Base-by-base conservation (phyloP, 2,888 invertebrate genomes). In the Mesochorus sp. region DNA sequence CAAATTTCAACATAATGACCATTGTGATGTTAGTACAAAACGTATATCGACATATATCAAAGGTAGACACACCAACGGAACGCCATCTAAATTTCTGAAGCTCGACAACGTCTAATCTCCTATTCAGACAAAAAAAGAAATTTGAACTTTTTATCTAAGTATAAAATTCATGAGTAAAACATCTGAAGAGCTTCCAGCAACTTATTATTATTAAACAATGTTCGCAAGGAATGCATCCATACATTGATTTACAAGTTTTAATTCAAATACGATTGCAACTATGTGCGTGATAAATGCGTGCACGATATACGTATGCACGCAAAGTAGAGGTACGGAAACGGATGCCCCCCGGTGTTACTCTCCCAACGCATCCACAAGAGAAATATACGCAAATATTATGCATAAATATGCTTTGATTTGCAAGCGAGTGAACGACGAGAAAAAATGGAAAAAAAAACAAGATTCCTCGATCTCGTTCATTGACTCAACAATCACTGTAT, bases 321-420 rank as follows among this genome's bases (percentile, higher is more conserved):
- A n/a, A n/a, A 62, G 68, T 51, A 62, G 57, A 70, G 70, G 76
- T 70, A 70, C 76, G 76, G 76, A 76, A 76, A 70, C 76, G 70
- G 76, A 76, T 70, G 64, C 70, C 42, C 71, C 71, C 26, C 51
- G 42, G 70, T 59, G 51, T 76, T 76, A 76, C 71, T 71, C 71
- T 71, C 76, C n/a, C n/a, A 44, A 59, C 64, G 59, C 51, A 66
- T 76, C 71, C 14, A 67, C 24, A 44, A 59, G 12, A 66, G 64
- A 42, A 37, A 47, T 12, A 44, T 28, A 64, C 39, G 64, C 47
- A 31, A 57, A 39, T 55, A 34, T 68, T 55, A 28, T 57, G 28
- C 42, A 47, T 26, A 21, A 39, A 55, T 28, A 42, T 19, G 39
- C 39, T 12, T 49, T 19, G 5, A n/a, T 31, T 59, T 14, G 62